phyloP scores from a whole-genome alignment of 2,113 vertebrate species.

The Gnathonemus echidnorhynchus region DNA sequence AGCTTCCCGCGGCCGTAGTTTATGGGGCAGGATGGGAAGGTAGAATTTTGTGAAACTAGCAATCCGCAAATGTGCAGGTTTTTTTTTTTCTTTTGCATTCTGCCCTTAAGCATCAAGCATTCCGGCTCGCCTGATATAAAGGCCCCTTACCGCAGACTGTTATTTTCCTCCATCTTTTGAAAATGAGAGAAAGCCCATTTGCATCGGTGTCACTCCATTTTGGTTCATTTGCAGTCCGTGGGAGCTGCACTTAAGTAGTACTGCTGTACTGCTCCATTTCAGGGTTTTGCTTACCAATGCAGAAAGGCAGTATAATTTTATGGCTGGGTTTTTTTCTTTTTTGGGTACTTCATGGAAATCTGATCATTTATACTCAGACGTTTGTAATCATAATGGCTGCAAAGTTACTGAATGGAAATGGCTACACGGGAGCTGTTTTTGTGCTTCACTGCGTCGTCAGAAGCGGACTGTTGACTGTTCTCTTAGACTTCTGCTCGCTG shows the following conservation, averaged over 20 bases:
- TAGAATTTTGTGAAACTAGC: not conserved
- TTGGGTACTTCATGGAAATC: not conserved
- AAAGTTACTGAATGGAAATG: not conserved
- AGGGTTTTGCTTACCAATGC: not conserved
- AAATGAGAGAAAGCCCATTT: not conserved
- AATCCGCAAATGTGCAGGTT: not conserved
- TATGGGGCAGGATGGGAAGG: not conserved
- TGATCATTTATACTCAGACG: not conserved
- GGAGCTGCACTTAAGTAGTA: not conserved
- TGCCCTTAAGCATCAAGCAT: not conserved
- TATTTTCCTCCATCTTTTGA: not conserved
- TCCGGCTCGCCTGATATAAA: not conserved
- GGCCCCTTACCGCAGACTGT: not conserved
- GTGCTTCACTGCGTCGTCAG: not conserved
- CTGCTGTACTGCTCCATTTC: not conserved
- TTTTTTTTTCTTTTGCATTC: not conserved
- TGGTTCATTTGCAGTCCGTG: not conserved
- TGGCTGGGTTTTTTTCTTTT: not conserved
- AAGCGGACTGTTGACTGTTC: not conserved
- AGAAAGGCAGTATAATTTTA: not conserved
- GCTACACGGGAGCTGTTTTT: not conserved
- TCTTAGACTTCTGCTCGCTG: not conserved
- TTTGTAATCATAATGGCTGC: not conserved
- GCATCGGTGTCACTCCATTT: constrained; percentile 1
- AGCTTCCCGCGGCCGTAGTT: not conserved